Conservation (phyloP, 2,113 vertebrate species). For the Steatornis caripensis region DNA sequence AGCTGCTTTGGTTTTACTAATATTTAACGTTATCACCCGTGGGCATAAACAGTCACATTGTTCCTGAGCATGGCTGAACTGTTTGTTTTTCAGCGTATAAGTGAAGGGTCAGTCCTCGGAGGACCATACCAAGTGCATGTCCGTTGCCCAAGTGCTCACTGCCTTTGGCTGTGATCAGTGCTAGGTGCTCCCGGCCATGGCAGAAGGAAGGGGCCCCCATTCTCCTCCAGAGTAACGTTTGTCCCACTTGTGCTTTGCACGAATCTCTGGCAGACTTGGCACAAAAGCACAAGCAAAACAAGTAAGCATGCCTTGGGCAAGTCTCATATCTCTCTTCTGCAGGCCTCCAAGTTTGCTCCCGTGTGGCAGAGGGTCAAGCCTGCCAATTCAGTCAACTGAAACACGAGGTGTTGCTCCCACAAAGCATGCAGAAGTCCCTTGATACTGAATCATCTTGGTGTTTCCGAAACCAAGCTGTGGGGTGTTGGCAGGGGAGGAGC, state of each 20-base stretch:
- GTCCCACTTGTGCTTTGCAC: not conserved
- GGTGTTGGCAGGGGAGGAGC: not conserved
- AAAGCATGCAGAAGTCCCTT: not conserved
- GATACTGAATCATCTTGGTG: not conserved
- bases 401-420: not conserved
- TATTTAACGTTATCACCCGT: not conserved
- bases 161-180: not conserved
- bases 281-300: not conserved
- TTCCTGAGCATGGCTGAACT: not conserved
- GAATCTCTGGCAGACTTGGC: not conserved
- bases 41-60: not conserved
- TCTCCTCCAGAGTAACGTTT: not conserved
- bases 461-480: slow-evolving; percentile 11
- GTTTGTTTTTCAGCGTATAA: not conserved
- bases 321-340: not conserved
- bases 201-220: not conserved
- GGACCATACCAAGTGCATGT: not conserved
- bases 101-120: not conserved
- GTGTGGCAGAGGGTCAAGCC: not conserved
- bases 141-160: not conserved
- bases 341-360: not conserved
- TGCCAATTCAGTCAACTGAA: not conserved
- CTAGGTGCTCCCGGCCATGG: not conserved
- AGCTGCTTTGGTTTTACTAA: not conserved
- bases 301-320: not conserved